A percentile compares a stretch with the other conserved stretches of the same genome.
These are phyloP conservation scores for Anabas testudineus DNA, from an alignment of 2,797 vertebrate species.

Conservation along the genomic window DNA sequence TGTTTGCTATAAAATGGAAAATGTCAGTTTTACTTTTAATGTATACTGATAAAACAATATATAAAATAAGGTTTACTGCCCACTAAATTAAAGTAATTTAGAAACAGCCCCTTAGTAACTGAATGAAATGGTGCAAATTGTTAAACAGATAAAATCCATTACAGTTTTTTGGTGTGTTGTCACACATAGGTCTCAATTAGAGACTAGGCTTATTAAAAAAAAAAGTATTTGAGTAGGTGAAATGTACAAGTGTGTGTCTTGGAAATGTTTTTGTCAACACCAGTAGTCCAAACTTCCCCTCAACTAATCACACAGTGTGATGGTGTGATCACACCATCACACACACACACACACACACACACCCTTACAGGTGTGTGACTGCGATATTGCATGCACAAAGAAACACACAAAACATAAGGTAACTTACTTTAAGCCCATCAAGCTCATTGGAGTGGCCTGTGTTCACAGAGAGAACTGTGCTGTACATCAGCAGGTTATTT, in stretches of 20 bases:
- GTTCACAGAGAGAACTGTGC: background rate
- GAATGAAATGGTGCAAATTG: background rate
- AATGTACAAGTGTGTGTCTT: constrained; percentile 4
- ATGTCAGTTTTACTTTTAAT: too few species aligned
- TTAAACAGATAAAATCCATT: background rate
- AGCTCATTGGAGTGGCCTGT: constrained; percentile 8
- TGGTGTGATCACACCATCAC: background rate
- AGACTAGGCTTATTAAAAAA: background rate
- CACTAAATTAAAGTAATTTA: background rate
- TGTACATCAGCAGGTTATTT: background rate
- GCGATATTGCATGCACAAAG: background rate
- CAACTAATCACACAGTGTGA: background rate
- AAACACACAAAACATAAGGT: constrained; percentile 11
- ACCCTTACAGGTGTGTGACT: background rate
- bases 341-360: background rate
- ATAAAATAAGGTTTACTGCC: too few species aligned
- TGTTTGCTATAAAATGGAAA: too few species aligned
- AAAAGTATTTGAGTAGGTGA: constrained; percentile 12
- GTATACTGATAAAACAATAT: too few species aligned
- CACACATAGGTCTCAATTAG: too few species aligned
- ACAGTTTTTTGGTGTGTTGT: background rate
- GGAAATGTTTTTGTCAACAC: constrained; percentile 4
- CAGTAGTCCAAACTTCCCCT: background rate
- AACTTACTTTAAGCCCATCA: constrained; percentile 15
- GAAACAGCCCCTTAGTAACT: too few species aligned